A percentile compares a stretch with the other conserved stretches of the same genome.
Conservation (phyloP, 2,888 invertebrate species). For the Calliopum simillimum region DNA sequence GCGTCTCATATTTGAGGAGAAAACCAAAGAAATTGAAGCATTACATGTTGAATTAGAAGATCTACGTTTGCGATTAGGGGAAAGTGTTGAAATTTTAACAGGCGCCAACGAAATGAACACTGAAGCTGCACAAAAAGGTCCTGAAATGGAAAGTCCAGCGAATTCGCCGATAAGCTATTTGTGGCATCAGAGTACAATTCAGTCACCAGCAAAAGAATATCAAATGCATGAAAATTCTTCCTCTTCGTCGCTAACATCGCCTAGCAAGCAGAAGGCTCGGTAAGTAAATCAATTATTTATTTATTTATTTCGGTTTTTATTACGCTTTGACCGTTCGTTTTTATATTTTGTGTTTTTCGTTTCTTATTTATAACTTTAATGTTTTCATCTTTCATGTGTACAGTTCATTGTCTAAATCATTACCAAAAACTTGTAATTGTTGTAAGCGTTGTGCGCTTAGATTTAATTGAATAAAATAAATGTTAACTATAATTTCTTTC, state of each 20-base stretch:
- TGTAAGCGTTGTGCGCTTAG: slow-evolving; percentile 25
- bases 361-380: neutral
- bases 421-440: slow-evolving; percentile 17
- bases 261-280: slow-evolving; percentile 35
- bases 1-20: slow-evolving; percentile 70
- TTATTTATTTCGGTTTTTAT: neutral
- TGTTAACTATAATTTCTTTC: too few species aligned
- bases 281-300: slow-evolving; percentile 27
- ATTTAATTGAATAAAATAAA: slow-evolving; percentile 17
- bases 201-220: slow-evolving; percentile 59
- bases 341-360: slow-evolving; percentile 6
- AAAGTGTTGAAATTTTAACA: slow-evolving; percentile 63
- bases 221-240: slow-evolving; percentile 25
- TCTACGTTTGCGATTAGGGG: slow-evolving; percentile 63
- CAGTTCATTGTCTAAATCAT: slow-evolving; percentile 20
- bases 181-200: slow-evolving; percentile 69
- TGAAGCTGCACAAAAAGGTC: slow-evolving; percentile 47
- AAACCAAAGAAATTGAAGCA: slow-evolving; percentile 70
- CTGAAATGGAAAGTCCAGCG: slow-evolving; percentile 58
- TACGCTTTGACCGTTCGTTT: neutral
- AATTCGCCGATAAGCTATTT: slow-evolving; percentile 69
- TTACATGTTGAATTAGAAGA: slow-evolving; percentile 69
- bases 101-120: slow-evolving; percentile 62
- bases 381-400: neutral
- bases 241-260: slow-evolving; percentile 21